Base-by-base conservation (phyloP, 2,113 vertebrate species). In the Triplophysa tibetana region DNA sequence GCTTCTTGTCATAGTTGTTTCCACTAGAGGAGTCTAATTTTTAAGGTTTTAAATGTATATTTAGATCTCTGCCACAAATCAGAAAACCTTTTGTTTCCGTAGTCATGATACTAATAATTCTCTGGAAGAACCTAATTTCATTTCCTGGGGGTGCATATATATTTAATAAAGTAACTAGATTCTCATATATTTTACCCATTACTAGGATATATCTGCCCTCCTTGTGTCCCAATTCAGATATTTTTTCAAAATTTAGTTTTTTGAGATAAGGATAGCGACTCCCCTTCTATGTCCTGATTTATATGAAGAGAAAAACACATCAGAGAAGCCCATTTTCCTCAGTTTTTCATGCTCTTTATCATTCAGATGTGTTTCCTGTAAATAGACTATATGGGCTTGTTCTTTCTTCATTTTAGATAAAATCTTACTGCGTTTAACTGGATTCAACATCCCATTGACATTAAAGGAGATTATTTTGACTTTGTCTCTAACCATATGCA, bases 211-310 rank as follows among this genome's bases (percentile, higher is more conserved):
- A 79, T 61, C 66, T 79, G 8, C 66, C 65, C 12, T 70, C 68
- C 9, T 64, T 45, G 26, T 79, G 56, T 10, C 3, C 63, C 2
- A 19, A 21, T 12, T 48, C 68, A 48, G 41, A 61, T 21, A 58
- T 9, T 16, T 21, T 14, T 63, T 79, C 77, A 64, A 52, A 64
- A n/a, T 10, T 8, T 50, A 72, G 4, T 48, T 13, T 24, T 33
- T 61, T n/a, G 77, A 79, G 11, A 79, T 72, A 3, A 79, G 9
- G 4, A 72, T 72, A 13, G 67, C 43, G 4, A 79, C 58, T 60
- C 64, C 64, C 43, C 76, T 54, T 19, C 29, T 75, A 4, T 45
- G 50, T 4, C 29, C 29, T 10, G 29, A 23, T 61, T 62, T 60
- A 23, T 61, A 74, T 17, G 56, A 61, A 3, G 33, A 61, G 8